Conservation (phyloP, 2,888 invertebrate species). For the Drosophila robusta region DNA sequence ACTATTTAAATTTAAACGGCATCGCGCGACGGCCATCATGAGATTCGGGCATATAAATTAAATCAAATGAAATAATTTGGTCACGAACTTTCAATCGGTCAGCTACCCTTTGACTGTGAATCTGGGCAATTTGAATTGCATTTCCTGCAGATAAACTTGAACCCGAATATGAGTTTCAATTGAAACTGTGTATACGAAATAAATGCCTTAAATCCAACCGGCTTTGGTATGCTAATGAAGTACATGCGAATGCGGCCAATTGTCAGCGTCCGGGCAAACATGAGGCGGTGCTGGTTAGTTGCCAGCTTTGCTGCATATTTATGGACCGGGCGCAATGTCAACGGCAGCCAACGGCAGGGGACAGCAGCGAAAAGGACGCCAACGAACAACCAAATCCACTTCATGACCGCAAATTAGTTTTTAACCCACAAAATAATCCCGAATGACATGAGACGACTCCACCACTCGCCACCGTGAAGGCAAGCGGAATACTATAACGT, state of each 20-base stretch:
- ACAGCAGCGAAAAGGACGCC: constrained; percentile 44
- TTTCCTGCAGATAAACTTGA: constrained; percentile 20
- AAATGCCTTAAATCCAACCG: constrained; percentile 29
- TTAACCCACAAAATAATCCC: constrained; percentile 81
- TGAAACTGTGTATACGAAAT: constrained; percentile 8
- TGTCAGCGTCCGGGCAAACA: constrained; percentile 31
- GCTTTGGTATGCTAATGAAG: constrained; percentile 60
- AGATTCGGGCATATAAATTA: constrained; percentile 53
- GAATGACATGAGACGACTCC: constrained; percentile 75
- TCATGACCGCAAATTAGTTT: constrained; percentile 80
- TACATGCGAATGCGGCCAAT: constrained; percentile 52
- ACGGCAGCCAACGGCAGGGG: constrained; percentile 29
- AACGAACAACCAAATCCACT: constrained; percentile 65
- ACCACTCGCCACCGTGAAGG: constrained; percentile 39
- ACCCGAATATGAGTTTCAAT: constrained; percentile 12
- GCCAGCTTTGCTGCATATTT: constrained; percentile 60
- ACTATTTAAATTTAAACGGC: constrained; percentile 64
- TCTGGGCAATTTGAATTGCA: constrained; percentile 1
- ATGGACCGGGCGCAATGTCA: constrained; percentile 61
- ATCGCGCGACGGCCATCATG: constrained; percentile 25
- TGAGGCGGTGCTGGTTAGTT: constrained; percentile 46
- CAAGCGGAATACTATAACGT: constrained; percentile 31
- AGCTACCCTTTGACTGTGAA: constrained; percentile 17
- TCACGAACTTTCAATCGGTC: constrained; percentile 48
- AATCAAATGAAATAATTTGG: constrained; percentile 64